Evolutionary conservation across 1,140 invertebrate genomes (phyloP).

Genomic region (Formica selysi): DNA sequence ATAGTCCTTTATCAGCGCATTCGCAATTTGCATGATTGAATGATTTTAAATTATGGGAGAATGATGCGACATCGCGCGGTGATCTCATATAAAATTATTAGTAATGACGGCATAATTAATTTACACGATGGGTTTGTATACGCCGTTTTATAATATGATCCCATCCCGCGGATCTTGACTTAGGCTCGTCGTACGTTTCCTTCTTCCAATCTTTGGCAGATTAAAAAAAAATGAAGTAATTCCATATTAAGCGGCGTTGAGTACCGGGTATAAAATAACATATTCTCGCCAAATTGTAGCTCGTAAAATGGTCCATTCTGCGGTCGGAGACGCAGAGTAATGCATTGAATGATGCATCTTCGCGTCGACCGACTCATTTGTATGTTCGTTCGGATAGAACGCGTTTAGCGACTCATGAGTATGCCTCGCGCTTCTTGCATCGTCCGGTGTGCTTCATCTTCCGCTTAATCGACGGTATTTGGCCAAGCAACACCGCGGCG

Average conservation of each 20-base stretch:
- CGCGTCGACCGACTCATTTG: background rate
- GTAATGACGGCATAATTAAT: conserved; percentile 64
- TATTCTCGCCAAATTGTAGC: conserved; percentile 48
- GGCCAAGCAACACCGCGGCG: conserved; percentile 32
- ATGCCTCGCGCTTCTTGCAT: conserved; percentile 27
- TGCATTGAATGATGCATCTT: conserved; percentile 15
- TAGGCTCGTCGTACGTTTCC: background rate
- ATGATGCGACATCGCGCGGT: conserved; percentile 13
- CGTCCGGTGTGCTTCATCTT: conserved; percentile 53
- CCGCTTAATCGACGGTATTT: conserved; percentile 70
- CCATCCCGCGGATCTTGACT: background rate
- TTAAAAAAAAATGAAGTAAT: conserved; percentile 51
- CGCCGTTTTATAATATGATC: conserved; percentile 56
- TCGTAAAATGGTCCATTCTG: conserved; percentile 49
- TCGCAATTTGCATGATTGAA: conserved; percentile 62
- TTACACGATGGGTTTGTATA: conserved; percentile 19
- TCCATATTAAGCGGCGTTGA: conserved; percentile 50
- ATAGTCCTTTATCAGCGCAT: conserved; percentile 48
- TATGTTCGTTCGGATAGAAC: conserved; percentile 6
- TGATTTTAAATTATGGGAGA: conserved; percentile 58
- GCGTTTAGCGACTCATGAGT: conserved; percentile 16
- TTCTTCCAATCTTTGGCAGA: conserved; percentile 5
- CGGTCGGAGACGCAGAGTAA: background rate
- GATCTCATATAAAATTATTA: conserved; percentile 53
- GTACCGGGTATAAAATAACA: conserved; percentile 1